These are phyloP conservation scores for Urocynchramus pylzowi DNA, from an alignment of 2,113 vertebrate genomes.

Conservation along the genomic window DNA sequence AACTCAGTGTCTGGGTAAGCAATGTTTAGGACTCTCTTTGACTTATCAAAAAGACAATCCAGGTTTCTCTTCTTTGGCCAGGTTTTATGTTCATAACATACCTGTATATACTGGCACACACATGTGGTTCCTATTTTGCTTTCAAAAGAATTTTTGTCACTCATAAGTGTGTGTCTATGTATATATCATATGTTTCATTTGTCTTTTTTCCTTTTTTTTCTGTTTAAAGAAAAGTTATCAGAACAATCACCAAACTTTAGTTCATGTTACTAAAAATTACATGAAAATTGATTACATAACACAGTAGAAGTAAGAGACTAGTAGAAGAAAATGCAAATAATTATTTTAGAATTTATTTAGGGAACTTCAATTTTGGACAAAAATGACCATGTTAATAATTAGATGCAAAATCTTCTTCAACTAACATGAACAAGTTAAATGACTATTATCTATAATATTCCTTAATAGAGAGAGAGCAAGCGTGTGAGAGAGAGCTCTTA, in stretches of 20 bases:
- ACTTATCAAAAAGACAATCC: conserved; percentile 23
- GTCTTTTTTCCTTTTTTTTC: conserved; percentile 78
- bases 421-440: conserved; percentile 62
- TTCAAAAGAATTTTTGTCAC: conserved; percentile 70
- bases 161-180: conserved; percentile 78
- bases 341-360: conserved; percentile 36
- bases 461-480: conserved; percentile 8
- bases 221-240: conserved; percentile 86
- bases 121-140: conserved; percentile 54
- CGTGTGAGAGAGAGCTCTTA: conserved; percentile 56
- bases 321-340: conserved; percentile 49
- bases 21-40: conserved; percentile 54
- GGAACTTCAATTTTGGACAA: conserved; percentile 58
- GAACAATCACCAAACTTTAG: conserved; percentile 87
- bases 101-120: conserved; percentile 65
- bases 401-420: conserved; percentile 49
- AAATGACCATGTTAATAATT: conserved; percentile 50
- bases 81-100: conserved; percentile 49
- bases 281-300: conserved; percentile 62
- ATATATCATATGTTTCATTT: conserved; percentile 79
- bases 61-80: conserved; percentile 47
- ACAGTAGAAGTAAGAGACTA: conserved; percentile 55
- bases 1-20: conserved; percentile 88
- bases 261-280: conserved; percentile 82
- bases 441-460: conserved; percentile 31